phyloP scores from a whole-genome alignment of 2,797 vertebrate species.

The Pterois miles region DNA sequence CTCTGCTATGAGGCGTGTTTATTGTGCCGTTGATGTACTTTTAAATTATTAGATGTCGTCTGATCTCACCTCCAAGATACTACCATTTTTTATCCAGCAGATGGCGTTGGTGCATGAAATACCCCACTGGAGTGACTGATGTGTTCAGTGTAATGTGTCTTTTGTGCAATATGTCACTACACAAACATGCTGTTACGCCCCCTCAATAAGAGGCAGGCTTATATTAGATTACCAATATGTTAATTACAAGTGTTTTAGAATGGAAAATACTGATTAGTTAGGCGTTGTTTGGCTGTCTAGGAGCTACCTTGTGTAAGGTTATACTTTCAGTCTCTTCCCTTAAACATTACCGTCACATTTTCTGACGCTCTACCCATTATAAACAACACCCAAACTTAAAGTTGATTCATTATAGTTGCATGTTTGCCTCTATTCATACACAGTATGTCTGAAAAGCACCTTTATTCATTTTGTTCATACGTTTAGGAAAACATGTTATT shows the following conservation, averaged over 20 bases:
- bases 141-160: background rate
- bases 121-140: background rate
- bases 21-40: background rate
- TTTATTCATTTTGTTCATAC: conserved; percentile 40
- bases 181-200: background rate
- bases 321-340: background rate
- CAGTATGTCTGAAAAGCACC: conserved; percentile 14
- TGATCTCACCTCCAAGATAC: background rate
- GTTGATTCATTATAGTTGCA: background rate
- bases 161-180: background rate
- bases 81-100: conserved; percentile 11
- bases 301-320: background rate
- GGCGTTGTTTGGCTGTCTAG: background rate
- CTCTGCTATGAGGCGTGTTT: too few relatives aligned
- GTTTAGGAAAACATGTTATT: conserved; percentile 11
- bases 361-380: background rate
- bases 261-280: background rate
- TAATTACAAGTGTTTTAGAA: background rate
- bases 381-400: background rate
- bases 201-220: background rate
- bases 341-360: background rate
- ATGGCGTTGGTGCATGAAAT: background rate
- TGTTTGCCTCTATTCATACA: background rate
- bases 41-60: background rate
- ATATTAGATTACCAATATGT: background rate